Evolutionary conservation across 2,888 invertebrate genomes (phyloP).

Genomic region (Dromius quadrimaculatus): DNA sequence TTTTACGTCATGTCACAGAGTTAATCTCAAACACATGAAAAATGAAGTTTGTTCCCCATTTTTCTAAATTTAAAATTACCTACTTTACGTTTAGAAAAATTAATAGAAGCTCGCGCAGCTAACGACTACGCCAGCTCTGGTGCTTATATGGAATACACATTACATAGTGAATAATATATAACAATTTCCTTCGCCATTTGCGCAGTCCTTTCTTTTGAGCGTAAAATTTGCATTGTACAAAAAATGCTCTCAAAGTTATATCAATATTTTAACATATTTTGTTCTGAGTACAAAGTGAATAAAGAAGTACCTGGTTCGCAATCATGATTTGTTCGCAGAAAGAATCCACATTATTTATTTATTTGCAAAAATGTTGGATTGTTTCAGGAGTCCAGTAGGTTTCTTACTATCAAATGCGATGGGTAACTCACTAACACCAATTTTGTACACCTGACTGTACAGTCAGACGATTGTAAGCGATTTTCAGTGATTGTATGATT

Average conservation of each 20-base stretch:
- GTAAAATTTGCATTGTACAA: conserved; percentile 46
- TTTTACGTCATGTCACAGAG: conserved; percentile 14
- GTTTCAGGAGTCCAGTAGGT: conserved; percentile 23
- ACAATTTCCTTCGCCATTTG: conserved; percentile 37
- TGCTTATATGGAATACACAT: conserved; percentile 43
- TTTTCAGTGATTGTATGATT: too few relatives aligned
- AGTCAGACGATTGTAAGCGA: too few relatives aligned
- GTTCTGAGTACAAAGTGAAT: conserved; percentile 45
- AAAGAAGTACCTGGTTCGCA: conserved; percentile 32
- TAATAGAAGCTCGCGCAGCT: conserved; percentile 4
- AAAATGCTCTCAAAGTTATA: conserved; percentile 48
- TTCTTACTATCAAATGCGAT: too few relatives aligned
- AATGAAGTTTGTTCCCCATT: conserved; percentile 1
- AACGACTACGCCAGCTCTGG: neutral
- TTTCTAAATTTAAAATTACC: conserved; percentile 32
- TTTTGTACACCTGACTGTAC: too few relatives aligned
- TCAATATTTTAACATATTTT: conserved; percentile 49
- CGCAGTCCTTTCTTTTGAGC: conserved; percentile 34
- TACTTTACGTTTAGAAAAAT: conserved; percentile 19
- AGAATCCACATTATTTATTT: conserved; percentile 44
- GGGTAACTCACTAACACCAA: too few relatives aligned
- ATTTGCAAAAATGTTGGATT: conserved; percentile 27
- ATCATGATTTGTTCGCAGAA: conserved; percentile 33
- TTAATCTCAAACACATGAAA: neutral
- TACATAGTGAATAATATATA: conserved; percentile 43